Conservation (phyloP, 1,140 invertebrate species). For the Campoletis sonorensis region DNA sequence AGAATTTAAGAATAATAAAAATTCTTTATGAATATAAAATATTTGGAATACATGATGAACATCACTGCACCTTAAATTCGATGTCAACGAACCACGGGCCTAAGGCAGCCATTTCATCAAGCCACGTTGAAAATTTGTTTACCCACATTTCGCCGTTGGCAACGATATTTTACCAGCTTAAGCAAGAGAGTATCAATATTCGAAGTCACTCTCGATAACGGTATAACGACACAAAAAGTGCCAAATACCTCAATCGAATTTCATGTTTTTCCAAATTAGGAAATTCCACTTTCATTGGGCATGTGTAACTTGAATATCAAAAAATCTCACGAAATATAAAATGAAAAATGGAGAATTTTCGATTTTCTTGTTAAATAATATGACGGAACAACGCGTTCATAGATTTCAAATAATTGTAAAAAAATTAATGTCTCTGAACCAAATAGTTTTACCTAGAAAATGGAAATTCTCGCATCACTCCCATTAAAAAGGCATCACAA, state of each 20-base stretch:
- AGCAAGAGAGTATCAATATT: neutral
- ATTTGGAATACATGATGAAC: neutral
- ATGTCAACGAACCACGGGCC: constrained; percentile 9
- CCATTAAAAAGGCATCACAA: neutral
- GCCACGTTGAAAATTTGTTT: neutral
- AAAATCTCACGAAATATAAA: neutral
- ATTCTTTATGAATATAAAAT: too few species aligned
- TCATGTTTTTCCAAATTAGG: neutral
- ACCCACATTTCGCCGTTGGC: neutral
- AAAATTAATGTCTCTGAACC: neutral
- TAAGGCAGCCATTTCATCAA: neutral
- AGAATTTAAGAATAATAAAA: too few species aligned
- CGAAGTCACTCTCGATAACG: neutral
- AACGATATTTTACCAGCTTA: neutral
- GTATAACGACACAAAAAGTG: neutral
- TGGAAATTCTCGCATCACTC: neutral
- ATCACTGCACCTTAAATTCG: neutral
- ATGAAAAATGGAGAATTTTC: neutral
- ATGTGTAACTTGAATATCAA: neutral
- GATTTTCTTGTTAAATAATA: neutral
- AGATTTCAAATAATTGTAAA: neutral
- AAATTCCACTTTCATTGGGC: neutral
- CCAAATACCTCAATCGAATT: neutral
- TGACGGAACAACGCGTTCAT: neutral
- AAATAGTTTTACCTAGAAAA: too few species aligned